phyloP scores from a whole-genome alignment of 2,797 vertebrate genomes.

The Phalanger gymnotis region DNA sequence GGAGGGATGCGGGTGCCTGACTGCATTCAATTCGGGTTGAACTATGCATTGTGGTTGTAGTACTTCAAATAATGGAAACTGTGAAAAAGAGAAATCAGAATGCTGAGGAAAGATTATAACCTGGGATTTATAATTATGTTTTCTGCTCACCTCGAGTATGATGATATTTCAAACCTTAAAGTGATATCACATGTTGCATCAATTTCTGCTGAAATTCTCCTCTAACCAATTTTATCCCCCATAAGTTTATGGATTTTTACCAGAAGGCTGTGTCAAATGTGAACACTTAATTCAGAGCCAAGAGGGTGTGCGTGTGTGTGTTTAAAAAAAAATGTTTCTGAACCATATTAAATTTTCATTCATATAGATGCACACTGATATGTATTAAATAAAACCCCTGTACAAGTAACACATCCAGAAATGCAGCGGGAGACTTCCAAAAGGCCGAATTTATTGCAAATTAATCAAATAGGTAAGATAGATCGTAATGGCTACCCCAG shows the following conservation, averaged over 20 bases:
- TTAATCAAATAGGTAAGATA: conserved; percentile 83
- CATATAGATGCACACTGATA: conserved; percentile 80
- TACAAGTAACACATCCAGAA: conserved; percentile 72
- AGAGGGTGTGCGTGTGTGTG: conserved; percentile 57
- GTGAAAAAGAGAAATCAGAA: conserved; percentile 54
- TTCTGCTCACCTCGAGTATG: conserved; percentile 66
- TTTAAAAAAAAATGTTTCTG: conserved; percentile 74
- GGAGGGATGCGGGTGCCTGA: conserved; percentile 36
- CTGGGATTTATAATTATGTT: conserved; percentile 64
- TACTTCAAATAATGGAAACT: conserved; percentile 62
- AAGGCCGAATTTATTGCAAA: conserved; percentile 78
- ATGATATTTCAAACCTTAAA: conserved; percentile 65
- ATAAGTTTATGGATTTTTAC: conserved; percentile 70
- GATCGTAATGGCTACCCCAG: conserved; percentile 79
- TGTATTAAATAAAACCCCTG: conserved; percentile 74
- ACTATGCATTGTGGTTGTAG: conserved; percentile 20
- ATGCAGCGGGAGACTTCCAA: conserved; percentile 75
- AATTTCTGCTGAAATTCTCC: conserved; percentile 73
- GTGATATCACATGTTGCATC: conserved; percentile 44
- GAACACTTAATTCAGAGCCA: conserved; percentile 66
- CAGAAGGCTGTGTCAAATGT: conserved; percentile 54
- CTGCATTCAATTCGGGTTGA: conserved; percentile 70
- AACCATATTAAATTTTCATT: conserved; percentile 78
- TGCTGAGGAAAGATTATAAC: conserved; percentile 59
- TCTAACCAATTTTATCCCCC: conserved; percentile 69